A percentile compares a stretch with the other conserved stretches of the same genome.
phyloP scores from a whole-genome alignment of 1,140 invertebrate species.

The Saccostrea cuccullata region DNA sequence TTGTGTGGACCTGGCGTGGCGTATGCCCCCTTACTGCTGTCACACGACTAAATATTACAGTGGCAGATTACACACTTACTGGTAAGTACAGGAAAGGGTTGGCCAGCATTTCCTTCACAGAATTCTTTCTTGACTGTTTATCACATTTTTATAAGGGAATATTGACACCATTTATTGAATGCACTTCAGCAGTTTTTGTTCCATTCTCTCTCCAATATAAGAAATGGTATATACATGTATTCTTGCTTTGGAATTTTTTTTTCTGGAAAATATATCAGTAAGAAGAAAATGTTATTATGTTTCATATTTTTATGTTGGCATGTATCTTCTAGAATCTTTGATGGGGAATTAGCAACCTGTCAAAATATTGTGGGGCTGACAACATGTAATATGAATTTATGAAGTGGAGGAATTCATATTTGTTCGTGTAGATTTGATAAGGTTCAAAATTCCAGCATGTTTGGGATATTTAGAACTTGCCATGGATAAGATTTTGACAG shows the following conservation, averaged over 20 bases:
- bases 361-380: background rate
- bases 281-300: background rate
- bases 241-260: background rate
- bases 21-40: background rate
- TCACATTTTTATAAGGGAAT: background rate
- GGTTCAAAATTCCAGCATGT: constrained; percentile 14
- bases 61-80: background rate
- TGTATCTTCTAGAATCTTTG: background rate
- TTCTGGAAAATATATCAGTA: background rate
- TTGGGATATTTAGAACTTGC: constrained; percentile 22
- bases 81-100: background rate
- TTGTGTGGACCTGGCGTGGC: background rate
- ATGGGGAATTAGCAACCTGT: background rate
- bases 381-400: constrained; percentile 29
- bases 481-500: constrained; percentile 24
- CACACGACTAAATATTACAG: background rate
- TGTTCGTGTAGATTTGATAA: constrained; percentile 9
- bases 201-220: background rate
- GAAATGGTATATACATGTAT: background rate
- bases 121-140: background rate
- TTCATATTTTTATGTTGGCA: background rate
- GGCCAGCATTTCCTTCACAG: background rate
- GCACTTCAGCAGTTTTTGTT: background rate
- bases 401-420: constrained; percentile 15
- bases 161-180: background rate